Evolutionary conservation across 2,888 invertebrate genomes (phyloP).

Genomic region (Alloplasta piceator): DNA sequence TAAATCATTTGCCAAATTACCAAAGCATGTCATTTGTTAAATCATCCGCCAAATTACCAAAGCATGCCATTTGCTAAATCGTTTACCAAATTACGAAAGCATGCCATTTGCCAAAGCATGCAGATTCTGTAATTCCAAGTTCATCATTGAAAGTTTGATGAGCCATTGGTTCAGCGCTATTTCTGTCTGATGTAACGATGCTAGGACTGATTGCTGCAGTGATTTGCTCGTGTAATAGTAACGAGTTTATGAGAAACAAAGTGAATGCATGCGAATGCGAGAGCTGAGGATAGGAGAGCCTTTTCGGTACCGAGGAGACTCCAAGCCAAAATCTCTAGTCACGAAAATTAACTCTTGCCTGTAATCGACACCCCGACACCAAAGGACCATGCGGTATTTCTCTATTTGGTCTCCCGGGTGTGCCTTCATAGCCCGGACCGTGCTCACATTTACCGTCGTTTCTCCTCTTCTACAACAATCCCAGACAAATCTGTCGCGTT

Average conservation of each 20-base stretch:
- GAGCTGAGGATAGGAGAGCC: constrained; percentile 3
- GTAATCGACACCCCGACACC: constrained; percentile 56
- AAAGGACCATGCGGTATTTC: constrained; percentile 54
- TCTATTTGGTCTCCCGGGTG: constrained; percentile 54
- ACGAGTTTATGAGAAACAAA: constrained; percentile 50
- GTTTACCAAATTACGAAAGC: no score
- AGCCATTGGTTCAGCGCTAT: constrained; percentile 36
- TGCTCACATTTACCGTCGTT: constrained; percentile 49
- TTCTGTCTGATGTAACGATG: constrained; percentile 34
- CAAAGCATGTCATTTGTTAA: no score
- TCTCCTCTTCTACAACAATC: constrained; percentile 18
- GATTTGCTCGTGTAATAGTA: constrained; percentile 33
- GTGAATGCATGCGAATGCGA: constrained; percentile 10
- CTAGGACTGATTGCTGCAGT: constrained; percentile 42
- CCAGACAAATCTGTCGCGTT: constrained; percentile 45
- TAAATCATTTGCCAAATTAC: no score
- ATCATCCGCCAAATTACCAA: no score
- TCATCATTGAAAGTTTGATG: constrained; percentile 58
- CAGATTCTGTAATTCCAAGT: constrained; percentile 42
- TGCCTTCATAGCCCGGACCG: constrained; percentile 35
- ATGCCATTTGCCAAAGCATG: constrained; percentile 8
- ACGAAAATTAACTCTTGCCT: constrained; percentile 58
- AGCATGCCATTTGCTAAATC: constrained; percentile 13
- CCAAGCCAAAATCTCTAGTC: constrained; percentile 21
- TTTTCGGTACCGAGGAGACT: constrained; percentile 7